Evolutionary conservation across 2,797 vertebrate species (phyloP), one percentile per base, ranked within the genome.

Genomic region (Takifugu rubripes): DNA sequence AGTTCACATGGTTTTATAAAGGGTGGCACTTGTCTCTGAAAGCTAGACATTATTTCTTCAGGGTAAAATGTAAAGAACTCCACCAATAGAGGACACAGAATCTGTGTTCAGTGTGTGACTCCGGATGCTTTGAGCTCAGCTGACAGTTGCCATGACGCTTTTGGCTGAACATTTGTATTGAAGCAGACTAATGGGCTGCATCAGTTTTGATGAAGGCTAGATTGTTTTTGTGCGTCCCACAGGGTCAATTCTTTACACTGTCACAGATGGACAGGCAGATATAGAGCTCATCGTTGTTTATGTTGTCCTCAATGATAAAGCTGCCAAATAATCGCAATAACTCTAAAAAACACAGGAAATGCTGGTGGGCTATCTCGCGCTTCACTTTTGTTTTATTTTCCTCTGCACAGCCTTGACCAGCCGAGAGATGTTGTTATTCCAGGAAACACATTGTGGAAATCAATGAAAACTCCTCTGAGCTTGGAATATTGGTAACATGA

Each of bases 101-200:
- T 12, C 36, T 54, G 53, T 17, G 64, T 69, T 29, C 75, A 57
- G 74, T 52, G 75, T 65, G 72, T 82, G 82, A 70, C 6, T 15
- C 71, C 49, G 68, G 66, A 80, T 85, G 77, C 69, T 85, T 87
- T 44, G 57, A 48, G 76, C 66, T 60, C 25, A 43, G 49, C 50
- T 56, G 76, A 57, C 49, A 52, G 89, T 90, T 88, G 89, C 86
- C 84, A 90, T 89, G 84, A 87, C 44, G 68, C 54, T 71, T 83
- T 66, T 70, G 77, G 61, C 74, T 64, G 66, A 66, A 66, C 68
- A 72, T 67, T 83, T 73, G 54, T 72, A 77, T 82, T 68, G 68
- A 78, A 78, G 80, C 26, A 50, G 53, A 60, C 66, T 82, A 86
- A 87, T 86, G 81, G 69, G 61, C 58, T 66, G 33, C 49, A 64